Evolutionary conservation across 2,888 invertebrate species (phyloP), one percentile per base, ranked within the genome.

Genomic region (Ganaspis brasiliensis): DNA sequence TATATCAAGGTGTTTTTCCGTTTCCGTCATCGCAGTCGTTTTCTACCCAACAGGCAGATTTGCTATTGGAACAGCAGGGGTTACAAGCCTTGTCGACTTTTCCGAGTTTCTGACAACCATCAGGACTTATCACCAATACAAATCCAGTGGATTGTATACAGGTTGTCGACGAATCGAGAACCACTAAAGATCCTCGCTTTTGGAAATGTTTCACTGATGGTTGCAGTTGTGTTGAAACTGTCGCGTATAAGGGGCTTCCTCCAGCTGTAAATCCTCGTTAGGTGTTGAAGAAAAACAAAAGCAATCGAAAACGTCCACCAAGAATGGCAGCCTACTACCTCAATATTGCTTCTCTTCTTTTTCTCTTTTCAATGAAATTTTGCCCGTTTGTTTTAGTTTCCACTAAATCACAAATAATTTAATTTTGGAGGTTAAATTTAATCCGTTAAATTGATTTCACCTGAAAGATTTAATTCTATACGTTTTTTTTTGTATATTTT

Each of bases 1-100:
- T 90, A 88, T 89, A 90, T 90, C 89, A 89, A 85, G 77, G 37
- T 72, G 67, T 67, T 67, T 45, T 24, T 45, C 14, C 76, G 76
- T 73, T 80, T 80, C 72, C 71, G 79, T 81, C 77, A 81, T 79
- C 78, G 73, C n/a, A 59, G 16, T 73, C 37, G 19, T 73, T 73
- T 73, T 73, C 57, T 57, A 73, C 40, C 75, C 79, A 78, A 72
- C 67, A 73, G 75, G 74, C 76, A 73, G 79, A 79, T 81, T 70
- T 76, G 74, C 67, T 73, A 74, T 76, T 79, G 76, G 79, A 81
- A 76, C 77, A 81, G 77, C 79, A 59, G 81, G 78, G 78, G 78
- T 78, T 76, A 72, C 67, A 77, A 74, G 81, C 74, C 79, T 76
- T 75, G 79, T 75, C 80, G 78, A 75, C 81, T 80, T 80, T 79